Percentiles rank a stretch among this genome's conserved stretches.
These are phyloP conservation scores for Ranitomeya imitator DNA, from an alignment of 2,113 vertebrate genomes.

Conservation along the genomic window DNA sequence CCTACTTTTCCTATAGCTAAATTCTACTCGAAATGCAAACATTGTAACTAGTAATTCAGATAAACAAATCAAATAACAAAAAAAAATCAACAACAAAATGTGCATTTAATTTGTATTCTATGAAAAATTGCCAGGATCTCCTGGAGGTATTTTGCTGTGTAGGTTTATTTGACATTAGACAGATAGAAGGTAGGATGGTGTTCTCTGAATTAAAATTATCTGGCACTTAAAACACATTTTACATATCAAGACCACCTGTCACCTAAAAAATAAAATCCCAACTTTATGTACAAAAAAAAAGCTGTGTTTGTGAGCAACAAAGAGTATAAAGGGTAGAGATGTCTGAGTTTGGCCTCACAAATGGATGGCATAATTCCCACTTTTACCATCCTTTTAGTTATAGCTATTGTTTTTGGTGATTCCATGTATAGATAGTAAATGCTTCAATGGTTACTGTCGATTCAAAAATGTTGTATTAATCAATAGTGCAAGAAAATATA, in stretches of 20 bases:
- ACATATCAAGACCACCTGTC: slow-evolving; percentile 46
- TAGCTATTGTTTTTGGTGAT: too few relatives aligned
- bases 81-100: not conserved
- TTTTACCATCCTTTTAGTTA: too few relatives aligned
- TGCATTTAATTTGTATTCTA: slow-evolving; percentile 23
- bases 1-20: not conserved
- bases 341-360: too few relatives aligned
- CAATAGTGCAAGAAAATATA: too few relatives aligned
- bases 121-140: slow-evolving; percentile 49
- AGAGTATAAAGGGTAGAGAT: not conserved
- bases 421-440: too few relatives aligned
- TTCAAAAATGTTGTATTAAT: too few relatives aligned
- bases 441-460: too few relatives aligned
- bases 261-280: not conserved
- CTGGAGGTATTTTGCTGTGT: slow-evolving; percentile 37
- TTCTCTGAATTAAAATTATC: slow-evolving; percentile 33
- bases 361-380: too few relatives aligned
- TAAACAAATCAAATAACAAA: not conserved
- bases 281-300: not conserved
- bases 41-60: not conserved
- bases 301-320: not conserved
- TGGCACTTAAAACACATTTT: slow-evolving; percentile 46
- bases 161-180: slow-evolving; percentile 50
- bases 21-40: not conserved
- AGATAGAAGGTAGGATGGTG: slow-evolving; percentile 51